Percentiles rank a stretch among this genome's conserved stretches.
Conservation (phyloP, 2,888 invertebrate genomes). For the Drosophila anomelani region DNA sequence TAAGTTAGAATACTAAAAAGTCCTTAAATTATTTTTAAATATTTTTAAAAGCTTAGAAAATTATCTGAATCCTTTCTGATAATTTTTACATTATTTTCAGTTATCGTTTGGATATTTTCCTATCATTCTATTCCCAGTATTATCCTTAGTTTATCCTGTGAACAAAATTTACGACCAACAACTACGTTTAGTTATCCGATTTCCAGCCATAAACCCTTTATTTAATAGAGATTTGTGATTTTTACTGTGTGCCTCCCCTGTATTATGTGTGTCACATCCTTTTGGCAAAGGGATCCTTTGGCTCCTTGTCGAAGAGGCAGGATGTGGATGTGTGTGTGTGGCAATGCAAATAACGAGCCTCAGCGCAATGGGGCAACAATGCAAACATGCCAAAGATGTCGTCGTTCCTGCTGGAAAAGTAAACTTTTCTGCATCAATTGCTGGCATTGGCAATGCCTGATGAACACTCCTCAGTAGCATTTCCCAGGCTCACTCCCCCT, state of each 20-base stretch:
- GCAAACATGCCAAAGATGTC: slow-evolving; percentile 49
- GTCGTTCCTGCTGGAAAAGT: slow-evolving; percentile 42
- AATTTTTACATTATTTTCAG: not conserved
- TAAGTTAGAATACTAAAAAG: not conserved
- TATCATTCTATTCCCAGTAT: not conserved
- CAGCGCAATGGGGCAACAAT: slow-evolving; percentile 45
- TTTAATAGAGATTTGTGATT: slow-evolving; percentile 8
- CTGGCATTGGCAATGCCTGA: slow-evolving; percentile 58
- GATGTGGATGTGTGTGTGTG: slow-evolving; percentile 37
- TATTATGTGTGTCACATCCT: slow-evolving; percentile 47
- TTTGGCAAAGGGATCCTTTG: slow-evolving; percentile 52
- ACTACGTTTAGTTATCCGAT: slow-evolving; percentile 4
- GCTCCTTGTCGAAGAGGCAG: slow-evolving; percentile 31
- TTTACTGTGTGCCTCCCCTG: slow-evolving; percentile 4
- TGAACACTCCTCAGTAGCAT: slow-evolving; percentile 56
- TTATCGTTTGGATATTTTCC: not conserved
- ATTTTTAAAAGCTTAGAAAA: not conserved
- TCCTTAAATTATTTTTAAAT: too few relatives aligned
- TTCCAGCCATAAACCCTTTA: not conserved
- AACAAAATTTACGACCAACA: not conserved
- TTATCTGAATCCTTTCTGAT: rapidly evolving
- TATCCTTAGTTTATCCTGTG: not conserved
- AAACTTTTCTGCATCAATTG: slow-evolving; percentile 78
- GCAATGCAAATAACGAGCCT: slow-evolving; percentile 75
- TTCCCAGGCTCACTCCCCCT: slow-evolving; percentile 6